Evolutionary conservation across 2,888 invertebrate species (phyloP).

Genomic region (Zaprionus bogoriensis): DNA sequence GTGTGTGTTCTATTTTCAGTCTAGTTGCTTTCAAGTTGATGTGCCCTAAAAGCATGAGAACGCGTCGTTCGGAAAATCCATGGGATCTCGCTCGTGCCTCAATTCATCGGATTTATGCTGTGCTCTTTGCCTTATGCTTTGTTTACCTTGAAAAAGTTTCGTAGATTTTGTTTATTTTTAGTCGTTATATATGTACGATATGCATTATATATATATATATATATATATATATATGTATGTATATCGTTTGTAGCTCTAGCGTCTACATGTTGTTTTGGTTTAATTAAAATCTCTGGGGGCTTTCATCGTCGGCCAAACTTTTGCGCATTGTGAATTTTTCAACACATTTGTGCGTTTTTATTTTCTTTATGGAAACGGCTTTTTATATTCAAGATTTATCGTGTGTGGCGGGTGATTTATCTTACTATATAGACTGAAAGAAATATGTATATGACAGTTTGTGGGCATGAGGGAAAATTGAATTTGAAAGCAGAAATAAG

Average conservation of each 20-base stretch:
- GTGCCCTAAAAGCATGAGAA: constrained; percentile 13
- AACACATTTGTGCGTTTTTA: constrained; percentile 43
- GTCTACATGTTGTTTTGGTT: constrained; percentile 53
- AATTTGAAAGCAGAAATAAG: too few relatives aligned
- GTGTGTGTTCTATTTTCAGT: constrained; percentile 11
- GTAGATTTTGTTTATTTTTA: constrained; percentile 55
- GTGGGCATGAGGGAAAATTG: too few relatives aligned
- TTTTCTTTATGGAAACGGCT: neutral
- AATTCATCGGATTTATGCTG: constrained; percentile 40
- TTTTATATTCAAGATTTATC: constrained; percentile 27
- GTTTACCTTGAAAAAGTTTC: constrained; percentile 72
- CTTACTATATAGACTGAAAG: neutral
- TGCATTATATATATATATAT: constrained; percentile 26
- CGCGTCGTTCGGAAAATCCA: constrained; percentile 25
- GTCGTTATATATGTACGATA: constrained; percentile 13
- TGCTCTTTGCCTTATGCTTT: constrained; percentile 61
- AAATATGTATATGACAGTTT: neutral
- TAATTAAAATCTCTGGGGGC: constrained; percentile 59
- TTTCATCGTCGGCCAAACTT: constrained; percentile 45
- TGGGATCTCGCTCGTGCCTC: constrained; percentile 8
- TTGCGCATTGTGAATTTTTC: constrained; percentile 49
- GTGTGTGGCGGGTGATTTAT: constrained; percentile 30
- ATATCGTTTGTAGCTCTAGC: constrained; percentile 15
- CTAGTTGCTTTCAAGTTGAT: constrained; percentile 41
- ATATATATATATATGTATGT: constrained; percentile 15